Evolutionary conservation across 2,888 invertebrate species (phyloP), one percentile per base, ranked within the genome.

Genomic region (Scaeva pyrastri): DNA sequence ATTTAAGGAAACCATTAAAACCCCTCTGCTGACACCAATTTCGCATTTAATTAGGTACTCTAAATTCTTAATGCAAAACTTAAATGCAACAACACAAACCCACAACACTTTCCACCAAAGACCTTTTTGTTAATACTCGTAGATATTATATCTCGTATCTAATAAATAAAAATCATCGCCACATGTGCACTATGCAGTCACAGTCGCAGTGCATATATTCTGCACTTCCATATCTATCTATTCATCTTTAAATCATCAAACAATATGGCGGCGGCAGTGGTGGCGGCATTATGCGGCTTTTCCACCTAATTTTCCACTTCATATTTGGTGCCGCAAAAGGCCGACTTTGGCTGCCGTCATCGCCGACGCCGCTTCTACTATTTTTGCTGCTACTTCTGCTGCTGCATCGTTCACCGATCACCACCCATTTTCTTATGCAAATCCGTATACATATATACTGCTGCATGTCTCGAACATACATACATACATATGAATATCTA

Each of bases 341-440:
- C 31, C 56, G 39, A 11, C 19, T 14, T 41, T 21, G 10, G 8
- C 60, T 19, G 60, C 21, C 39, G 39, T 5, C 56, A 10, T 6
- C 21, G 50, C 23, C 23, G 14, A 3, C 7, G 14, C 6, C 2
- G 23, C 23, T 4, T 1, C 26, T 50, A 21, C 16, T 12, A 21
- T 7, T 21, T 10, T 14, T 12, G 21, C 12, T 31, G 31, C 7
- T 50, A 12, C 21, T 6, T 0, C 48, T 21, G 0, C 8, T n/a
- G 26, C 52, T 56, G 36, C 56, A 56, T 21, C 60, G 60, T 41
- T 60, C 60, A 41, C 41, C 39, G 52, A 16, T 23, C 72, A 66
- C 80, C 84, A 66, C 72, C 81, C 85, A 81, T 81, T 85, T 85
- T 62, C 68, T 16, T 64, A 85, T 85, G 81, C 76, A 85, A 85